Percentiles rank a stretch among this genome's conserved stretches.
phyloP scores from a whole-genome alignment of 2,113 vertebrate genomes.

The Gorilla gorilla region DNA sequence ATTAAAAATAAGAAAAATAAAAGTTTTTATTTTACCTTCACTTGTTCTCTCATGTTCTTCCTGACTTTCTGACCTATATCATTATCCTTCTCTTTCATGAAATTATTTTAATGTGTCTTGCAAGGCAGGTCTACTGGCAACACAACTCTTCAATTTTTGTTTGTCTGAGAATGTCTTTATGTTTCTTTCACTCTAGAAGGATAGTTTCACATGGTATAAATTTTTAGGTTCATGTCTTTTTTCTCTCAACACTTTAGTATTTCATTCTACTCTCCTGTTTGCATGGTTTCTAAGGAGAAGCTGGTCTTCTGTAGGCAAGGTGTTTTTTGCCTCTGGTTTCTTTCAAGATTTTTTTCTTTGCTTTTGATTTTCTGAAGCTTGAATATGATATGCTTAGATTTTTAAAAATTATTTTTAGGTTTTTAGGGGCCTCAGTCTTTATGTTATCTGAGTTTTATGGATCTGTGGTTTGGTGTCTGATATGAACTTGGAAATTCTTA shows the following conservation, averaged over 20 bases:
- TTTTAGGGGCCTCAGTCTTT: neutral
- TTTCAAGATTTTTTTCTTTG: neutral
- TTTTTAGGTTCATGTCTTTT: neutral
- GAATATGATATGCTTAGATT: neutral
- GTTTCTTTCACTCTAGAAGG: neutral
- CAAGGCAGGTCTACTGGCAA: neutral
- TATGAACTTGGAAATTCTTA: neutral
- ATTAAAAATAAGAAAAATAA: neutral
- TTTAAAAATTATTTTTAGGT: neutral
- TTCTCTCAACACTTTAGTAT: neutral
- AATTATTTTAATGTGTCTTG: neutral
- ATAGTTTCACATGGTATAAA: neutral
- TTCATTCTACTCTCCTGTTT: neutral
- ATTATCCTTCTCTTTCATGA: neutral
- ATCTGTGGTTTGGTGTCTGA: neutral
- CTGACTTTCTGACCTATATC: neutral
- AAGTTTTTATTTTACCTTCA: neutral
- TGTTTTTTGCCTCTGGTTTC: neutral
- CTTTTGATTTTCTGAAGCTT: conserved; percentile 5
- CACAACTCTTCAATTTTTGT: neutral
- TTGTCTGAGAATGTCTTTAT: neutral
- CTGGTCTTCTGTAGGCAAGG: neutral
- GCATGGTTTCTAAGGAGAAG: neutral
- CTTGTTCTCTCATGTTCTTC: neutral
- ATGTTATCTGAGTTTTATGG: neutral